Evolutionary conservation across 2,113 vertebrate genomes (phyloP).

Genomic region (Nipponia nippon): DNA sequence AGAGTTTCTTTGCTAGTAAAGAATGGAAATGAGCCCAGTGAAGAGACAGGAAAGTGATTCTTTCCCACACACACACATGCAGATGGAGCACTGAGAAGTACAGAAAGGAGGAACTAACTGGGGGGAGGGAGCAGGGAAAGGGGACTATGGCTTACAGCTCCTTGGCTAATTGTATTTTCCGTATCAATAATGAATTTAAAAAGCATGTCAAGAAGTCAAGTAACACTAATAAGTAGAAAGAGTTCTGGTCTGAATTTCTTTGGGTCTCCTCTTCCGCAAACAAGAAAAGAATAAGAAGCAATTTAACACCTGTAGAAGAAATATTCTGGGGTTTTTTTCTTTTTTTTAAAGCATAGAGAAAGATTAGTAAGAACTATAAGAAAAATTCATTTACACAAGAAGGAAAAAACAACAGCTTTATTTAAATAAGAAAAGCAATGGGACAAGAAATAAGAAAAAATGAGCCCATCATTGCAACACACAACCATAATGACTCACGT

Average conservation of each 20-base stretch:
- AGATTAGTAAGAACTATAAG: neutral
- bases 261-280: neutral
- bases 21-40: neutral
- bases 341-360: neutral
- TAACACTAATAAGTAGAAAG: neutral
- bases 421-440: neutral
- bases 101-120: neutral
- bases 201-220: neutral
- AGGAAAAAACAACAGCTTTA: neutral
- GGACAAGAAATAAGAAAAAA: neutral
- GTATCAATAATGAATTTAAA: neutral
- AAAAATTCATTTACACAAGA: neutral
- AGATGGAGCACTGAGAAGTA: neutral
- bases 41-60: neutral
- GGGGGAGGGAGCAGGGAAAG: neutral
- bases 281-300: neutral
- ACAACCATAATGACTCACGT: neutral
- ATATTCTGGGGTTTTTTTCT: neutral
- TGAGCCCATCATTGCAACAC: neutral
- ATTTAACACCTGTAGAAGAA: neutral
- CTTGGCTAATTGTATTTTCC: neutral
- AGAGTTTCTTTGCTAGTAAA: neutral
- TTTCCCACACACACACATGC: rapidly evolving
- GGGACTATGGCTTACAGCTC: neutral
- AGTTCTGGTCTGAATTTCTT: neutral